Conservation (phyloP, 2,888 invertebrate genomes). For the Hirtodrosophila histrioides region DNA sequence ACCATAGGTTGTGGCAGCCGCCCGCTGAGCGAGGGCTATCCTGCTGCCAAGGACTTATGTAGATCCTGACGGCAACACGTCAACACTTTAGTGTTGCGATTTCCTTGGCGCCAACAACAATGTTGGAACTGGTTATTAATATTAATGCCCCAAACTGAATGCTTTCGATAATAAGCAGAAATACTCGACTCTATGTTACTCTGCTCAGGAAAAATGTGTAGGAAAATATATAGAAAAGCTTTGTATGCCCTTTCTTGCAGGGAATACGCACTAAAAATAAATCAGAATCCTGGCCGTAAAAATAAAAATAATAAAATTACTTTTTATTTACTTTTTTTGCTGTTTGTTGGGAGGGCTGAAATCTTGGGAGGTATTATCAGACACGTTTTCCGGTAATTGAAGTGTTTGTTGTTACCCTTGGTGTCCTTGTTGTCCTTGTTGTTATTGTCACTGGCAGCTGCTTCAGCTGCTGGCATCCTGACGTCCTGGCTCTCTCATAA, state of each 20-base stretch:
- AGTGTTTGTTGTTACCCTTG: constrained; percentile 59
- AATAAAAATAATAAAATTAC: constrained; percentile 74
- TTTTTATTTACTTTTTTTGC: constrained; percentile 67
- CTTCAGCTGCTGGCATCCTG: constrained; percentile 44
- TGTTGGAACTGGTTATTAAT: constrained; percentile 75
- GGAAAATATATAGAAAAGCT: background rate
- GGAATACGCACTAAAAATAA: constrained; percentile 25
- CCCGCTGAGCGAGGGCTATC: constrained; percentile 30
- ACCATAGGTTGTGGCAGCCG: constrained; percentile 15
- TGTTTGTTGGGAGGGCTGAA: constrained; percentile 33
- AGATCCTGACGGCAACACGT: constrained; percentile 52
- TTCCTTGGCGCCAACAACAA: constrained; percentile 63
- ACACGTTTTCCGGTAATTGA: constrained; percentile 82
- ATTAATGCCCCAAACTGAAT: constrained; percentile 64
- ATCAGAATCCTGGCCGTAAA: constrained; percentile 40
- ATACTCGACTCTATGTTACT: background rate
- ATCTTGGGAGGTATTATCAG: constrained; percentile 70
- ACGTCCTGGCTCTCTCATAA: constrained; percentile 53
- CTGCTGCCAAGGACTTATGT: constrained; percentile 22
- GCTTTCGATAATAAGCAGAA: constrained; percentile 20
- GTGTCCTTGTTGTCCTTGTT: constrained; percentile 18
- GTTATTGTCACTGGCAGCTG: constrained; percentile 55
- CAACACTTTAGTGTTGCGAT: constrained; percentile 45
- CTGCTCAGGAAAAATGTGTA: background rate
- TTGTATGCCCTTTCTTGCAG: background rate